Evolutionary conservation across 1,140 invertebrate genomes (phyloP), one percentile per base, ranked within the genome.

Genomic region (Hylyphantes graminicola): DNA sequence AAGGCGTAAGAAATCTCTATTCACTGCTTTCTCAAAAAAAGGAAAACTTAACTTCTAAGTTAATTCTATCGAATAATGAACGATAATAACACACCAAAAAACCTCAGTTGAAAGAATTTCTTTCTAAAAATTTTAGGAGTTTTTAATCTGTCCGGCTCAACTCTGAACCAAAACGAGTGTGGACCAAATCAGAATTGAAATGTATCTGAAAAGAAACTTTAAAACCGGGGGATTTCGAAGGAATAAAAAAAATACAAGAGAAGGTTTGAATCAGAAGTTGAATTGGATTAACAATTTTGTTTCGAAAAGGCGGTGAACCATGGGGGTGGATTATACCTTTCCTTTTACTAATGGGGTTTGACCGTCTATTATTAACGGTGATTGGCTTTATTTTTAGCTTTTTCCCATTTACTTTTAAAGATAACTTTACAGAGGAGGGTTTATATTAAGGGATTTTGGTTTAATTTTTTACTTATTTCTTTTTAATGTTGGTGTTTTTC

Each of bases 251-350:
- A 65, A 78, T 61, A 64, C 17, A 65, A 9, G 63, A 53, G 21
- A 78, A 65, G 61, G 35, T 35, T 78, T 78, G 61, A 78, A 48
- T 78, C 61, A 78, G 67, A 78, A 78, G 76, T 78, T 78, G 61
- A 78, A 78, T 78, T 78, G 76, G 76, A 78, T 78, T 78, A 78
- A 67, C 63, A 64, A 78, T 78, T 35, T 78, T 78, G 76, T 78
- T 78, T 78, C 61, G 63, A 67, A 55, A 70, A 78, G 55, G 76
- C 76, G 63, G 76, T 65, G 76, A 65, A 78, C 76, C 76, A 53
- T 78, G 54, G 48, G 48, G 17, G n/a, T 50, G 76, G 76, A 78
- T 78, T 78, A 78, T 78, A 78, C 67, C 63, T 63, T 51, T 19
- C 48, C 21, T 50, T 78, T 78, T 35, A 5, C 35, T 35, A 67